Conservation (phyloP, 2,797 vertebrate genomes). For the Eidolon dupreanum region DNA sequence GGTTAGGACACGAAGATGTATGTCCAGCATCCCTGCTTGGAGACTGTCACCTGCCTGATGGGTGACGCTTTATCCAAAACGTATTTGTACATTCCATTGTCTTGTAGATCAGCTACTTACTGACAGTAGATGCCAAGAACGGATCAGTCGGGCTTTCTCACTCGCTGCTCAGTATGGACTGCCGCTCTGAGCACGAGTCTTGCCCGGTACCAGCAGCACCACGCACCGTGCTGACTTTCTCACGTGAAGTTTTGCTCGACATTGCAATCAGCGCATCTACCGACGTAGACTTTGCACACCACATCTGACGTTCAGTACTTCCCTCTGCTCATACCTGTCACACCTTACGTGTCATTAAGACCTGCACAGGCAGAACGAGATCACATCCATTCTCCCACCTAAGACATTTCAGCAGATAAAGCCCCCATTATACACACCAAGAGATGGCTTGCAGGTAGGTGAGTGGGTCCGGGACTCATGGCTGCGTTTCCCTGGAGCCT, state of each 20-base stretch:
- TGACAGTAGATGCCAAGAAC: not conserved
- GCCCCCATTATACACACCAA: too few species aligned
- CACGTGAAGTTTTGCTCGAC: not conserved
- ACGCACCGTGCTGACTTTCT: not conserved
- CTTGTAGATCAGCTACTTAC: not conserved
- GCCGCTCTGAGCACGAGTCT: not conserved
- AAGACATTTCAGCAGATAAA: not conserved
- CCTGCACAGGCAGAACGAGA: not conserved
- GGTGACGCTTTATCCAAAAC: not conserved
- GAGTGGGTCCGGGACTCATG: rapidly evolving
- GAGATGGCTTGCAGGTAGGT: rapidly evolving
- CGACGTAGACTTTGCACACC: not conserved
- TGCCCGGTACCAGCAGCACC: not conserved
- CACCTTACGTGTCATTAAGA: not conserved
- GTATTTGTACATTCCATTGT: not conserved
- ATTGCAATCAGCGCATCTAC: not conserved
- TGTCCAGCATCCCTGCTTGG: not conserved
- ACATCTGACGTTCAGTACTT: not conserved
- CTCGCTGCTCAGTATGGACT: not conserved
- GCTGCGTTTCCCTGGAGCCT: not conserved
- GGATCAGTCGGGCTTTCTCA: not conserved
- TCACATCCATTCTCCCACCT: not conserved
- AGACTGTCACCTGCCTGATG: not conserved
- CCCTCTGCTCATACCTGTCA: not conserved
- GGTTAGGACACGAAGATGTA: not conserved